Evolutionary conservation across 64 coral and sea anemone species (phyloP).

Genomic region (Cladopsammia gracilis): DNA sequence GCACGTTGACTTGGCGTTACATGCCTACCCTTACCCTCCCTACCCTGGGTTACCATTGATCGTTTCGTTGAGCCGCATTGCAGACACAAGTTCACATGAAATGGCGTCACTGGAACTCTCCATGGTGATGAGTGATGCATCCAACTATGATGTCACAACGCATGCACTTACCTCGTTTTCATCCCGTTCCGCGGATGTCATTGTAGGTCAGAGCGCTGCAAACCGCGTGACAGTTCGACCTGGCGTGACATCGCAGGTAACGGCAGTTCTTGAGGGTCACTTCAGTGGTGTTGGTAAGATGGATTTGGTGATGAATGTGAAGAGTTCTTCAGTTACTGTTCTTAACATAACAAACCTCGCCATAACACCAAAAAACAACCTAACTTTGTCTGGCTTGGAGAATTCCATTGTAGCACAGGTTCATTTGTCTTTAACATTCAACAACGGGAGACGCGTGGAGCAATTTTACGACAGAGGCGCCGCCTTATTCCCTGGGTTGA

Average conservation of each 20-base stretch:
- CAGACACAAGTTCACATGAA: constrained; percentile 13
- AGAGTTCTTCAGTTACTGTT: constrained; percentile 36
- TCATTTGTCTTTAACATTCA: constrained; percentile 53
- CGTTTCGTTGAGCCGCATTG: constrained; percentile 25
- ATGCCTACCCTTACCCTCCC: constrained; percentile 56
- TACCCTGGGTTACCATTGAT: constrained; percentile 43
- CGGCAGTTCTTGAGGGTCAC: neutral
- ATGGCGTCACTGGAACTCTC: constrained; percentile 60
- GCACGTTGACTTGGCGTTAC: constrained; percentile 28
- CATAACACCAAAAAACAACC: constrained; percentile 5
- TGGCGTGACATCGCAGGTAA: neutral
- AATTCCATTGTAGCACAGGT: constrained; percentile 60
- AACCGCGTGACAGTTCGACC: constrained; percentile 43
- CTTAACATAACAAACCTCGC: constrained; percentile 2
- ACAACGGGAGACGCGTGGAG: constrained; percentile 36
- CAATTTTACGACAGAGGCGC: constrained; percentile 48
- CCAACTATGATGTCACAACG: constrained; percentile 41
- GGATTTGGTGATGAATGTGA: neutral
- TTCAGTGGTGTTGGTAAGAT: constrained; percentile 22
- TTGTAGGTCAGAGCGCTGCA: constrained; percentile 48
- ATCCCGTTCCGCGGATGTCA: constrained; percentile 9
- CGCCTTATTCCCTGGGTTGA: constrained; percentile 62
- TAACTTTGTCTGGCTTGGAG: constrained; percentile 60
- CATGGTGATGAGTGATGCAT: constrained; percentile 57
- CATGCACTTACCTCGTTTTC: constrained; percentile 65